Percentiles rank a stretch among this genome's conserved stretches.
Conservation (phyloP, 2,888 invertebrate genomes). For the Pristionchus exspectatus region DNA sequence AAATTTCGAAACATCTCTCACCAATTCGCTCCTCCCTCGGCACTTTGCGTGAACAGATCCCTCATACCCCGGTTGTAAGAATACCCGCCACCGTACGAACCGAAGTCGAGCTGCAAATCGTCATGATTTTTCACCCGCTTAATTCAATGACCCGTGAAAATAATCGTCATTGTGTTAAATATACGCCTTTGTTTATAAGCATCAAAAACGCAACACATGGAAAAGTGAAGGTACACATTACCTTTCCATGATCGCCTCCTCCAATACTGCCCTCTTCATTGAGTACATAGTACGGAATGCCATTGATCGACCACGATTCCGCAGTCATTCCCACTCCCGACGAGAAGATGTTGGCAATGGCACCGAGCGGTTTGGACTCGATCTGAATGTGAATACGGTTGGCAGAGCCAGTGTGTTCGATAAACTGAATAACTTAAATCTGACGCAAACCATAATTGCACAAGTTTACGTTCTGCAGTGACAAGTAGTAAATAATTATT, state of each 20-base stretch:
- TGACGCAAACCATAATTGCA: no score
- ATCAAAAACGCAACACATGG: background rate
- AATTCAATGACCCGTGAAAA: background rate
- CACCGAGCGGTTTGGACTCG: conserved; percentile 64
- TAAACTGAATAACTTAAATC: background rate
- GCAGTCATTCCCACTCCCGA: conserved; percentile 72
- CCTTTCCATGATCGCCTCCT: conserved; percentile 73
- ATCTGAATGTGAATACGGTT: conserved; percentile 10
- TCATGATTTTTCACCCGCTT: background rate
- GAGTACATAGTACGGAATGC: conserved; percentile 72
- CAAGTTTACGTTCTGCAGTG: no score
- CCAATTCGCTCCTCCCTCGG: conserved; percentile 71
- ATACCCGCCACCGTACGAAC: conserved; percentile 73
- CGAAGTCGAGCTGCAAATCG: conserved; percentile 64
- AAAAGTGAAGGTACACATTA: conserved; percentile 32
- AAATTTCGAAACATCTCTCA: conserved; percentile 54
- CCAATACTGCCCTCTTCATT: conserved; percentile 74
- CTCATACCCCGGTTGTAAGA: conserved; percentile 72
- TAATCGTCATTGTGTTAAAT: background rate
- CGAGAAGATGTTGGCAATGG: conserved; percentile 71
- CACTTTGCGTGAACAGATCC: conserved; percentile 71
- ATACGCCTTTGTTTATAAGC: background rate
- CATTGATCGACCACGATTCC: conserved; percentile 71
- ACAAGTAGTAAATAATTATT: no score
- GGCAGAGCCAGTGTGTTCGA: no score